Evolutionary conservation across 2,888 invertebrate genomes (phyloP).

Genomic region (Hydraecia micacea): DNA sequence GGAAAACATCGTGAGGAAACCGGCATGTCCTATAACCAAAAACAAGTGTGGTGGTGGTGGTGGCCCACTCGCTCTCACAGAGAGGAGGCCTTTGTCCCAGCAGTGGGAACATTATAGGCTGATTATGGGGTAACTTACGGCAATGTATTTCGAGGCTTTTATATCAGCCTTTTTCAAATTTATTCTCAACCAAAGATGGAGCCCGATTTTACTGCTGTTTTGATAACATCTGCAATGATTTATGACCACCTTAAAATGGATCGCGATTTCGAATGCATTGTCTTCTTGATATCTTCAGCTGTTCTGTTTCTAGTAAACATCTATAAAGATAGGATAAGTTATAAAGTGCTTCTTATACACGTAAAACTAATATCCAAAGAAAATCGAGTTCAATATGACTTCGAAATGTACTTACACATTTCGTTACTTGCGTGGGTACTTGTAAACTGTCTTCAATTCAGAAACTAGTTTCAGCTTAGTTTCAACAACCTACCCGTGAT

Average conservation of each 20-base stretch:
- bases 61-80: background rate
- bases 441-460: conserved; percentile 72
- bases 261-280: conserved; percentile 53
- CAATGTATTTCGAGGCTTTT: conserved; percentile 22
- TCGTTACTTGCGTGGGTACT: conserved; percentile 68
- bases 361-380: conserved; percentile 66
- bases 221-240: conserved; percentile 57
- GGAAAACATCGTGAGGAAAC: background rate
- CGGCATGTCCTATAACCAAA: background rate
- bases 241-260: conserved; percentile 41
- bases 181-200: conserved; percentile 39
- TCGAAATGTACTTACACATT: conserved; percentile 72
- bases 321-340: conserved; percentile 52
- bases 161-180: conserved; percentile 21
- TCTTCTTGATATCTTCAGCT: conserved; percentile 37
- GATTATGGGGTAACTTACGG: background rate
- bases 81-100: background rate
- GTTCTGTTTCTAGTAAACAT: conserved; percentile 38
- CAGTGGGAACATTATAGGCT: background rate
- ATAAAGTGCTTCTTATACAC: conserved; percentile 59
- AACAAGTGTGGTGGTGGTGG: background rate
- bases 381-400: conserved; percentile 74
- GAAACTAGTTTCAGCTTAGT: conserved; percentile 71
- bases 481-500: conserved; percentile 59
- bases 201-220: conserved; percentile 46